Percentiles rank a stretch among this genome's conserved stretches.
Evolutionary conservation across 2,113 vertebrate species (phyloP).

Genomic region (Nothoprocta pentlandii): DNA sequence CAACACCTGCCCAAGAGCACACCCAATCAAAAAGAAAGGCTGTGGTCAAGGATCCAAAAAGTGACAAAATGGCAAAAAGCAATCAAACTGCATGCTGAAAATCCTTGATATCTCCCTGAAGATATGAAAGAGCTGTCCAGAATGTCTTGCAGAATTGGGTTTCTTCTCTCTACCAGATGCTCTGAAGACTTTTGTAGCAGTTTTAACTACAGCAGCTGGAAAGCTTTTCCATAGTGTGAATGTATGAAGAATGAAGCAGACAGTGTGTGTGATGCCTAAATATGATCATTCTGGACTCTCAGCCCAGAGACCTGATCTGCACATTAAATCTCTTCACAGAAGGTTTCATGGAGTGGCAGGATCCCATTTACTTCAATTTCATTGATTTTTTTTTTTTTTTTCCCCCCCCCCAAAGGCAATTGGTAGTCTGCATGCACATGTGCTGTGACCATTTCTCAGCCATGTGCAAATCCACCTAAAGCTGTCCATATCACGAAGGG

Average conservation of each 20-base stretch:
- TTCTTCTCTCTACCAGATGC: not conserved
- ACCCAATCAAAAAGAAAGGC: not conserved
- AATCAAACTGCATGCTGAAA: not conserved
- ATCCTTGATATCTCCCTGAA: not conserved
- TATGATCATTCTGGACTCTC: not conserved
- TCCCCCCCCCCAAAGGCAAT: not conserved
- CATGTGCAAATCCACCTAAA: not conserved
- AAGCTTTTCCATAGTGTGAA: not conserved
- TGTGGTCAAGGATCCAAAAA: not conserved
- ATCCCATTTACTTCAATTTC: not conserved
- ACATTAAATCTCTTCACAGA: not conserved
- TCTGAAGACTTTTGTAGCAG: not conserved
- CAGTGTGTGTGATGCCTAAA: not conserved
- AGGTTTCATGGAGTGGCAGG: not conserved
- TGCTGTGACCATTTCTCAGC: not conserved
- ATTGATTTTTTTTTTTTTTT: not conserved
- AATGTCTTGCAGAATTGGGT: not conserved
- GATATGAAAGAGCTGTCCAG: not conserved
- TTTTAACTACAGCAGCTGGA: not conserved
- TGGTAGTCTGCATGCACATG: not conserved
- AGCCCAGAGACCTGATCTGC: not conserved
- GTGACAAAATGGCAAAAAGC: not conserved
- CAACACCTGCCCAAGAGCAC: not conserved
- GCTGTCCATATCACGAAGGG: not conserved
- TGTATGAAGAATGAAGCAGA: not conserved